These are phyloP conservation scores for Arenicola marina DNA, from an alignment of 2,888 invertebrate species.

Conservation along the genomic window DNA sequence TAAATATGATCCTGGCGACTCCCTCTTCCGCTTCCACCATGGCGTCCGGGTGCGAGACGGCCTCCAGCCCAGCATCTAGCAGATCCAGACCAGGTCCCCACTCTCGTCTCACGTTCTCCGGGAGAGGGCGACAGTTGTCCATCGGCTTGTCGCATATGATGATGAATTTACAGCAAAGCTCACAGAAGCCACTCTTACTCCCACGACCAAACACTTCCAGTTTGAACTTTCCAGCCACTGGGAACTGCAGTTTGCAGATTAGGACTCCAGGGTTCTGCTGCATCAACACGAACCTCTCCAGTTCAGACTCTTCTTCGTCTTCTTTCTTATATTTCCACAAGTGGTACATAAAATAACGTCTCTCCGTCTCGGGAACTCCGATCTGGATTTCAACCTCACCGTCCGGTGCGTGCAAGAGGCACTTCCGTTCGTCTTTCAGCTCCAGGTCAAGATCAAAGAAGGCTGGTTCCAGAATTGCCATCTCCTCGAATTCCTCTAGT, in stretches of 20 bases:
- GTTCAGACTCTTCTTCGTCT: background rate
- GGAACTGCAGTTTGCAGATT: constrained; percentile 8
- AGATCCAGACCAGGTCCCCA: constrained; percentile 11
- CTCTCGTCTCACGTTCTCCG: constrained; percentile 4
- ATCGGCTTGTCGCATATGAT: background rate
- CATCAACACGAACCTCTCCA: constrained; percentile 15
- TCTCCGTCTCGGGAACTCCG: constrained; percentile 5
- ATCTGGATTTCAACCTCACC: constrained; percentile 16
- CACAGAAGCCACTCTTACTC: no score
- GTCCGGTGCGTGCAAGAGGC: constrained; percentile 6
- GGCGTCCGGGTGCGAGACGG: constrained; percentile 4
- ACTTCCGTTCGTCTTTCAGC: constrained; percentile 8
- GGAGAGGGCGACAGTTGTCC: background rate
- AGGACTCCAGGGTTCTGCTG: constrained; percentile 5
- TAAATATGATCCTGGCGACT: constrained; percentile 2
- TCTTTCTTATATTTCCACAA: constrained; percentile 14
- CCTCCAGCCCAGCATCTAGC: background rate
- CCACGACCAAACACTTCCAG: constrained; percentile 12
- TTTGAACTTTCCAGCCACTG: constrained; percentile 21
- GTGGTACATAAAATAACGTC: constrained; percentile 9
- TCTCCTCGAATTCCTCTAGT: constrained; percentile 28
- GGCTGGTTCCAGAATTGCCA: constrained; percentile 9
- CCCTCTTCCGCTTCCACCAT: constrained; percentile 9
- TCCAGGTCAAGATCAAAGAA: constrained; percentile 19
- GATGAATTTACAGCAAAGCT: constrained; percentile 1